Evolutionary conservation across 2,113 vertebrate genomes (phyloP), one percentile per base, ranked within the genome.

Genomic region (Tenebrosternarchus preto): DNA sequence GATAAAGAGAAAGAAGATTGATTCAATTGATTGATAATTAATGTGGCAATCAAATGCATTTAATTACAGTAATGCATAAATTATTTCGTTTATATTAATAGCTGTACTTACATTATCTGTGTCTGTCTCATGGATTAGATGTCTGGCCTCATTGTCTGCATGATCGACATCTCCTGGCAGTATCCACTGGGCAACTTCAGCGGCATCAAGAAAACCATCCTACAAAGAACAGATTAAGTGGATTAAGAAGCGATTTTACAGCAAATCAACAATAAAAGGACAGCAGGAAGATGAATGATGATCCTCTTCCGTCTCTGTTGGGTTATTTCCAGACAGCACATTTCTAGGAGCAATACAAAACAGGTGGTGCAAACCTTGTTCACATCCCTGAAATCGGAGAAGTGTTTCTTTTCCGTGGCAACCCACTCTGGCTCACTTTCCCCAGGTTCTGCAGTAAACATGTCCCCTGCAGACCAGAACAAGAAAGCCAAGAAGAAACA

Each of bases 381-480:
- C 27, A 85, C 4, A 25, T 98, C 96, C 63, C 96, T 94, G 88
- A 95, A 90, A 29, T 96, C 95, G 0, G n/a, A 61, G 74, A 98
- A 98, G 16, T 98, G 96, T 73, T 94, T 93, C 76, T 86, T 92
- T 86, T 98, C 95, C 0, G 91, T 95, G 78, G 89, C 91, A 64
- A 97, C 93, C 96, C 96, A 97, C 1, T 95, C 94, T 0, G 96
- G 96, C 77, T 96, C 96, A 0, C 73, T 83, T 73, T 94, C 94
- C 1, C 91, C 91, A 0, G 82, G 73, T 80, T 94, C 93, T 0
- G 87, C 73, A 0, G 89, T 82, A 85, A 89, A 97, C 93, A 96
- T 95, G 78, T 98, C 96, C 2, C 95, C 96, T 97, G 86, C 17
- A 53, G 76, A 73, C 56, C 27, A 20, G 11, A 60, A 2, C 46